Evolutionary conservation across 2,113 vertebrate species (phyloP).

Genomic region (Polyodon spathula): DNA sequence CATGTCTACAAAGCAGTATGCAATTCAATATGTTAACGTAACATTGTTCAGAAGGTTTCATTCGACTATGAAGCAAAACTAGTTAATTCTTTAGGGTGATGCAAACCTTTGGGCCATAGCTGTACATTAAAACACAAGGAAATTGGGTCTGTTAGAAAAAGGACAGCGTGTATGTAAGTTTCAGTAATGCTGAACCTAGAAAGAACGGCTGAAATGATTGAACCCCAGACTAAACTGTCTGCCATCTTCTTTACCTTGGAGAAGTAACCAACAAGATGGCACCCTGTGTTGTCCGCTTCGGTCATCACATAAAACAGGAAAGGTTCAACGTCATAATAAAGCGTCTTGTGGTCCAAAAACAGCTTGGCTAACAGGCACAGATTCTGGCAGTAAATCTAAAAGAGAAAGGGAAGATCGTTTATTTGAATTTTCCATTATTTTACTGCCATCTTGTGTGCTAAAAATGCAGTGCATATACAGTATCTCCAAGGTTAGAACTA

Average conservation of each 20-base stretch:
- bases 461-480: neutral
- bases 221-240: neutral
- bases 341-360: conserved; percentile 95
- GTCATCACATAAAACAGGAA: conserved; percentile 99
- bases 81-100: no score
- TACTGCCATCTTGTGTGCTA: neutral
- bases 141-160: no score
- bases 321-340: conserved; percentile 96
- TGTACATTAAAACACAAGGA: no score
- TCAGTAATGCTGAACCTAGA: neutral
- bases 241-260: conserved; percentile 88
- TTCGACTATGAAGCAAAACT: no score
- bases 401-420: neutral
- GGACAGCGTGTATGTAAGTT: neutral
- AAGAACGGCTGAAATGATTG: no score
- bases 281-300: conserved; percentile 94
- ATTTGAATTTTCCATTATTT: neutral
- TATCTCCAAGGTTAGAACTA: neutral
- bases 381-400: conserved; percentile 96
- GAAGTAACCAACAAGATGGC: conserved; percentile 96
- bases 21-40: no score
- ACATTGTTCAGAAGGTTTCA: no score
- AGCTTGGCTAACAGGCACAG: conserved; percentile 94
- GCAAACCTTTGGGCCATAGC: no score
- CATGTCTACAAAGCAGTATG: no score